Base-by-base conservation (phyloP, 2,797 vertebrate species). In the Selene dorsalis region DNA sequence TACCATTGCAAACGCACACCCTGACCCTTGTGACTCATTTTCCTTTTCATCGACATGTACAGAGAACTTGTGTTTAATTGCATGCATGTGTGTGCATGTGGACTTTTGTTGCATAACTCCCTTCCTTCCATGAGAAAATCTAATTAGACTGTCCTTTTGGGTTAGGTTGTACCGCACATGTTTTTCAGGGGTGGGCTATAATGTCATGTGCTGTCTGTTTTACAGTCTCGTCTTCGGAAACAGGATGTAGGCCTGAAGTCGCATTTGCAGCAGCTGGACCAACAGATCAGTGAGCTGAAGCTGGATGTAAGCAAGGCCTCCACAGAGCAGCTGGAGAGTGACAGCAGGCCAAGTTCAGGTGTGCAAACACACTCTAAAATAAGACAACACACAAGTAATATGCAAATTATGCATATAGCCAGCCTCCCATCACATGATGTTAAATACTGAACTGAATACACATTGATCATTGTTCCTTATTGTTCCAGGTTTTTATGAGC, bases 291-390 rank as follows among this genome's bases (percentile, higher is more conserved):
- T 11, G 96, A 97, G 83, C 94, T 98, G 62, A 98, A 97, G 83
- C 89, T 99, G 84, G 96, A 96, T 0, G 95, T 96, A 67, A 93
- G 84, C 87, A 96, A 96, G 56, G 93, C 94, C 3, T 95, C 97
- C 64, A 91, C 90, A 1, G 97, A 97, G 75, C 96, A 95, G 76
- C 90, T 94, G 59, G 98, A 99, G 79, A 96, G 94, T 1, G 98
- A 99, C 95, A 99, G 98, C 91, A 94, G 98, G 45, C 97, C 98
- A 69, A 99, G 98, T 91, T 99, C 98, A 90, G 98, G 98, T 98
- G 88, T 90, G 64, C 41, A 75, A 24, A 64, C 32, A 50, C 41
- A 66, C 18, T 8, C 43, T 17, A 32, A 39, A 52, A 52, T 18
- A 12, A n/a, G 32, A 41, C 57, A 43, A 60, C 41, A 22, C 18